A percentile compares a stretch with the other conserved stretches of the same genome.
phyloP scores from a whole-genome alignment of 1,140 invertebrate genomes.

The Frieseomelitta varia region DNA sequence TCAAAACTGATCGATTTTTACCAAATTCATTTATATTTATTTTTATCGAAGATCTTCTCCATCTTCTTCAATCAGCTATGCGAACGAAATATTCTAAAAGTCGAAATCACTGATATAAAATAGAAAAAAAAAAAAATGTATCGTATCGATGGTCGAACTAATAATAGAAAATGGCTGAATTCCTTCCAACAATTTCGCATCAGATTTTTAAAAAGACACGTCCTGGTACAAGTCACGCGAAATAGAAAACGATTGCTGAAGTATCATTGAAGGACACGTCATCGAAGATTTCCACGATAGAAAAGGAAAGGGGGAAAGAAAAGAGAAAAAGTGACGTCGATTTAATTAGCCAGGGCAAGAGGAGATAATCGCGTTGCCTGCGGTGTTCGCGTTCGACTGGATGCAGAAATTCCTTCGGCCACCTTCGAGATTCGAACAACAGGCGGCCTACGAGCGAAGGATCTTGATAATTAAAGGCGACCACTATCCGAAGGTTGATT shows the following conservation, averaged over 20 bases:
- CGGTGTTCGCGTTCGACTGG: slow-evolving; percentile 7
- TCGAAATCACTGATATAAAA: no score
- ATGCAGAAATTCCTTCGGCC: slow-evolving; percentile 31
- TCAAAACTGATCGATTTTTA: no score
- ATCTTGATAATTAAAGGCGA: slow-evolving; percentile 66
- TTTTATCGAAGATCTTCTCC: no score
- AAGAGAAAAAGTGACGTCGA: neutral
- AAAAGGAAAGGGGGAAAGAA: no score
- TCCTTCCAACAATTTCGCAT: neutral
- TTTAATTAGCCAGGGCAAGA: slow-evolving; percentile 20
- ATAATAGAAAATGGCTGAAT: neutral
- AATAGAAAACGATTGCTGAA: no score
- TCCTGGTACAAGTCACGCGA: no score
- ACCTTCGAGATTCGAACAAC: slow-evolving; percentile 52
- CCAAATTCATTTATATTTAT: no score
- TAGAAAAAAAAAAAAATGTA: neutral
- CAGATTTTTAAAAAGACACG: neutral
- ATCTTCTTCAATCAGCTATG: no score
- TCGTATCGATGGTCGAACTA: no score
- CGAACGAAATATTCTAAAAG: no score
- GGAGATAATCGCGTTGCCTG: slow-evolving; percentile 22
- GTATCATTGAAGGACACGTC: no score
- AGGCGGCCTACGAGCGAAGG: slow-evolving; percentile 44
- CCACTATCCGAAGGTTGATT: slow-evolving; percentile 55
- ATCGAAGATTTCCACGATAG: neutral